A percentile compares a stretch with the other conserved stretches of the same genome.
phyloP scores from a whole-genome alignment of 2,113 vertebrate species.

The Pungitius pungitius region DNA sequence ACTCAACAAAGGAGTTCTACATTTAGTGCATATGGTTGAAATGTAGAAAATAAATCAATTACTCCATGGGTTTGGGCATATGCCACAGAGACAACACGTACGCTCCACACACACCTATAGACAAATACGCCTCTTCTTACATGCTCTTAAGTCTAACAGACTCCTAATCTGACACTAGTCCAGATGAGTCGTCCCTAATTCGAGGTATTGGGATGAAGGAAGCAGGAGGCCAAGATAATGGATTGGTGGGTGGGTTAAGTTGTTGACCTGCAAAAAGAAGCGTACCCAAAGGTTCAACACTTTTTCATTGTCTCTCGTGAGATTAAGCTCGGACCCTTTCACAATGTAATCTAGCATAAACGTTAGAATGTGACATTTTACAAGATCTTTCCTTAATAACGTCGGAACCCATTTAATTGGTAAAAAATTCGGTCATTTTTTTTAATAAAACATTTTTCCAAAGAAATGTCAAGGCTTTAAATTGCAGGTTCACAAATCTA shows the following conservation, averaged over 20 bases:
- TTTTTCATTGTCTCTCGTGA: not conserved
- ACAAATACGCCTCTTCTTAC: slow-evolving; percentile 16
- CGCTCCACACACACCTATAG: not conserved
- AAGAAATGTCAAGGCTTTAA: no score
- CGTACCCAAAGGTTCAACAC: not conserved
- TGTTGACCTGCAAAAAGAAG: not conserved
- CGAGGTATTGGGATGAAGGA: slow-evolving; percentile 36
- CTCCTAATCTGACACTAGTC: slow-evolving; percentile 62
- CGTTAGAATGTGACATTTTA: no score
- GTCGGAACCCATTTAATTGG: no score
- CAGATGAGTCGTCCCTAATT: slow-evolving; percentile 63
- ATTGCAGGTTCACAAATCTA: no score
- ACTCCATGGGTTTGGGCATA: not conserved
- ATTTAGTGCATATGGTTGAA: not conserved
- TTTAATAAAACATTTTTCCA: no score
- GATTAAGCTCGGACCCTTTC: not conserved
- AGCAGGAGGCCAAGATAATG: slow-evolving; percentile 16
- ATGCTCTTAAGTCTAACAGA: slow-evolving; percentile 32
- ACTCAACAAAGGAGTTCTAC: not conserved
- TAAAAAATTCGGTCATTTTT: no score
- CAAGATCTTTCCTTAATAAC: no score
- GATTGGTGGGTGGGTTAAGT: not conserved
- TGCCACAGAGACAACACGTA: not conserved
- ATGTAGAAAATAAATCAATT: not conserved
- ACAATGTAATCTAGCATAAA: no score